Evolutionary conservation across 2,113 vertebrate species (phyloP).

Genomic region (Xiphophorus maculatus): DNA sequence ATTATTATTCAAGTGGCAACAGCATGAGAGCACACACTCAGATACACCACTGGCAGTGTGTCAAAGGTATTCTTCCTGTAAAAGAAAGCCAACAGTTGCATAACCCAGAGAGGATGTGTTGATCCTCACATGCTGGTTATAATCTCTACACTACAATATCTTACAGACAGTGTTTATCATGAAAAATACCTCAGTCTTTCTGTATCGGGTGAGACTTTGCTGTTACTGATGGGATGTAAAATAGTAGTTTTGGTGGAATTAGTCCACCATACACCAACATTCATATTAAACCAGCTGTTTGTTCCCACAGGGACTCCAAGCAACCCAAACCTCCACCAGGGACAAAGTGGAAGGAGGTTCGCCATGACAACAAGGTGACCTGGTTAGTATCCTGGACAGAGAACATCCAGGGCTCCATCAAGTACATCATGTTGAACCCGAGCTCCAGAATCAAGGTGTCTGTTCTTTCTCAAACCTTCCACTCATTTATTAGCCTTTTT

Average conservation of each 20-base stretch:
- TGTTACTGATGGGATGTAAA: neutral
- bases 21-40: neutral
- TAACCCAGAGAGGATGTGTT: constrained; percentile 30
- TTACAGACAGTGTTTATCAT: constrained; percentile 2
- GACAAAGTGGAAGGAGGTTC: constrained; percentile 94
- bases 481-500: neutral
- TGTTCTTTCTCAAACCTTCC: neutral
- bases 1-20: too few species aligned
- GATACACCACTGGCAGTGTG: constrained; percentile 34
- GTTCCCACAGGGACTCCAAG: constrained; percentile 87
- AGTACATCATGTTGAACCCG: constrained; percentile 98
- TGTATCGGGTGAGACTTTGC: neutral
- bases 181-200: neutral
- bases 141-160: constrained; percentile 19
- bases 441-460: constrained; percentile 96
- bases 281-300: neutral
- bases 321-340: constrained; percentile 89
- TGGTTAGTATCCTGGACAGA: constrained; percentile 98
- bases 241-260: neutral
- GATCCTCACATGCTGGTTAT: constrained; percentile 24
- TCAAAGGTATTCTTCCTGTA: constrained; percentile 63
- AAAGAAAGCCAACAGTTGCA: constrained; percentile 49
- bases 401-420: constrained; percentile 97
- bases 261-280: neutral
- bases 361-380: constrained; percentile 96